phyloP scores from a whole-genome alignment of 2,797 vertebrate genomes.

The Platalea minor region DNA sequence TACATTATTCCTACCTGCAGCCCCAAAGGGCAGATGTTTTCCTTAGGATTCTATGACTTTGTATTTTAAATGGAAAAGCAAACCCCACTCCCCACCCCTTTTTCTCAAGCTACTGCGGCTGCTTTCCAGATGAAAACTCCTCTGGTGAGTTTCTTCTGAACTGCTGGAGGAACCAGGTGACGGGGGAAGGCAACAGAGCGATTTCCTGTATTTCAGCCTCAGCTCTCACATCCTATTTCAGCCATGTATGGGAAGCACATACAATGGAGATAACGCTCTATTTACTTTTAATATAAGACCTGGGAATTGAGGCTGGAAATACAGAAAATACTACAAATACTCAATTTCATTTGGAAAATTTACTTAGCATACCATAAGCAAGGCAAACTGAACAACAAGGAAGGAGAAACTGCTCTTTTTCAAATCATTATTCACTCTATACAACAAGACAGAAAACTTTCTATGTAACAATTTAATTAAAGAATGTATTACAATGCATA shows the following conservation, averaged over 20 bases:
- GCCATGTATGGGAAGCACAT: background rate
- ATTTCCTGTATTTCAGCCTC: background rate
- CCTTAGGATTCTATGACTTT: background rate
- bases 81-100: background rate
- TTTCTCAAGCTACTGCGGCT: background rate
- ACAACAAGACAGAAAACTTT: background rate
- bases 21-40: background rate
- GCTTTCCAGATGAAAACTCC: background rate
- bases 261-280: rapidly evolving
- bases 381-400: background rate
- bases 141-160: background rate
- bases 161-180: background rate
- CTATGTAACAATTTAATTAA: background rate
- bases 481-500: background rate
- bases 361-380: background rate
- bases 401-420: background rate
- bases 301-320: background rate
- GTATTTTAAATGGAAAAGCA: background rate
- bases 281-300: background rate
- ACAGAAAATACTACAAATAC: background rate
- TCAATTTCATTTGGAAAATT: background rate
- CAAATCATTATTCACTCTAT: background rate
- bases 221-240: background rate
- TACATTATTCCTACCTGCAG: background rate
- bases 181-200: background rate